A percentile compares a stretch with the other conserved stretches of the same genome.
Conservation (phyloP, 2,797 vertebrate species). For the Poecilia wingei region DNA sequence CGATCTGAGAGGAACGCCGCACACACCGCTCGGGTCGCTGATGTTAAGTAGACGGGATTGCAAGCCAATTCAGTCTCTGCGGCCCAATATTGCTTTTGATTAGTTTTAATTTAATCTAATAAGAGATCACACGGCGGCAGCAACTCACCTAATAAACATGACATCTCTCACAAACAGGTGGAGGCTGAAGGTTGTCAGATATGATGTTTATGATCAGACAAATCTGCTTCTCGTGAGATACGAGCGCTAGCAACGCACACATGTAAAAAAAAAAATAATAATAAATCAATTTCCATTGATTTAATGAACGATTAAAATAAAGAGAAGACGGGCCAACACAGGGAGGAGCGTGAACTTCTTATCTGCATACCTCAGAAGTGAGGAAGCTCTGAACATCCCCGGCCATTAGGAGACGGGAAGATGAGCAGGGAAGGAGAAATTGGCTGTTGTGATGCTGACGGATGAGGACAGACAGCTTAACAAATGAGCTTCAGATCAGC, state of each 20-base stretch:
- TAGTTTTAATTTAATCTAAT: constrained; percentile 37
- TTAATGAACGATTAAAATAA: background rate
- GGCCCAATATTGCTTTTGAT: constrained; percentile 34
- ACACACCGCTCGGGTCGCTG: background rate
- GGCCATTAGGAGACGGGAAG: constrained; percentile 69
- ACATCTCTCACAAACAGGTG: constrained; percentile 29
- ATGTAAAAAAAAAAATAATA: background rate
- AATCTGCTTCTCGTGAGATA: background rate
- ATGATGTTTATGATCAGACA: constrained; percentile 11
- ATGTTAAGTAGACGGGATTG: constrained; percentile 21
- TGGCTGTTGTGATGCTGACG: constrained; percentile 72
- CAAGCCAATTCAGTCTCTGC: constrained; percentile 10
- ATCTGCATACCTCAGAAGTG: constrained; percentile 77
- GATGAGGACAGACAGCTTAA: constrained; percentile 79
- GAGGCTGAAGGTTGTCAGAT: constrained; percentile 1
- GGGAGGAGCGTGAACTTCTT: constrained; percentile 42
- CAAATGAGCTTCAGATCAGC: constrained; percentile 80
- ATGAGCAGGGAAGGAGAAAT: constrained; percentile 66
- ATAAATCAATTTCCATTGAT: background rate
- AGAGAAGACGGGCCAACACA: constrained; percentile 41
- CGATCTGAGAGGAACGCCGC: background rate
- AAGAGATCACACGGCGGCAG: constrained; percentile 25
- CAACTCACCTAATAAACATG: constrained; percentile 24
- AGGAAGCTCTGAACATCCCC: constrained; percentile 72
- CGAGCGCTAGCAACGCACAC: background rate